These are phyloP conservation scores for Camponotus pennsylvanicus DNA, from an alignment of 1,140 invertebrate genomes.

Conservation along the genomic window DNA sequence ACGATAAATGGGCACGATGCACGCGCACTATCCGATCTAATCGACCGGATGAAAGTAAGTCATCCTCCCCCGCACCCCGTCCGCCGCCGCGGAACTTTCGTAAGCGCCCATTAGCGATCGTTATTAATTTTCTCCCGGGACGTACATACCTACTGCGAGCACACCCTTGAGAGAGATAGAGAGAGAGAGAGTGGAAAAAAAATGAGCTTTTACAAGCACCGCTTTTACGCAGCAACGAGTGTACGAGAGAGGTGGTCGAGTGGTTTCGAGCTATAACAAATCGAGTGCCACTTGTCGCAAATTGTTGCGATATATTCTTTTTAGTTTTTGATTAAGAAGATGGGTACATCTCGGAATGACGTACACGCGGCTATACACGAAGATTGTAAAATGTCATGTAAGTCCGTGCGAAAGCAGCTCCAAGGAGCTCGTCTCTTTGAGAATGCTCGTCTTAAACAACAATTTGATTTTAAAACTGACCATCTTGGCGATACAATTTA, in stretches of 20 bases:
- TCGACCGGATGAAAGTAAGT: slow-evolving; percentile 58
- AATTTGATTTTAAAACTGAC: background rate
- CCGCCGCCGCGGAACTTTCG: slow-evolving; percentile 16
- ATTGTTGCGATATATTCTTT: slow-evolving; percentile 6
- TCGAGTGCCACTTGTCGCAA: slow-evolving; percentile 26
- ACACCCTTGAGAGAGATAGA: background rate
- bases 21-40: slow-evolving; percentile 55
- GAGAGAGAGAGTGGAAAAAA: background rate
- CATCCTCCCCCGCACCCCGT: slow-evolving; percentile 29
- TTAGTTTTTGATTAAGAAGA: slow-evolving; percentile 1
- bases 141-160: background rate
- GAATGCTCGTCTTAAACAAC: background rate
- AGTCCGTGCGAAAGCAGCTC: background rate
- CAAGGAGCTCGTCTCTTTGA: too few species aligned
- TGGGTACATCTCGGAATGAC: background rate
- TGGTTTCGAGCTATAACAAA: background rate
- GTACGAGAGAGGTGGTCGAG: background rate
- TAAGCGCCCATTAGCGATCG: slow-evolving; percentile 48
- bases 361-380: background rate
- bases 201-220: slow-evolving; percentile 13
- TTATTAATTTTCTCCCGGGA: slow-evolving; percentile 44
- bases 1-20: slow-evolving; percentile 62
- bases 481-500: background rate
- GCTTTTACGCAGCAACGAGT: too few species aligned
- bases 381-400: background rate